phyloP scores from a whole-genome alignment of 2,113 vertebrate genomes.

The human region GRCh38 chr1:10303501-10304000 shows the following conservation, averaged over 20 bases:
- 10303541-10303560: constrained; percentile 96
- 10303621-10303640: constrained; percentile 92
- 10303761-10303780: constrained; percentile 91
- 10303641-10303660: constrained; percentile 98
- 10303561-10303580: constrained; percentile 98
- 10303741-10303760: constrained; percentile 98
- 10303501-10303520: constrained; percentile 97
- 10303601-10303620: constrained; percentile 87
- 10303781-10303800: constrained; percentile 75
- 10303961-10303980: constrained; percentile 95
- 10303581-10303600: constrained; percentile 96
- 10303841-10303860: constrained; percentile 68
- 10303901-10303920: constrained; percentile 88
- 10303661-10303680: constrained; percentile 98
- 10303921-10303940: constrained; percentile 88
- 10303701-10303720: constrained; percentile 98
- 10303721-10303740: constrained; percentile 97
- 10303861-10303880: constrained; percentile 76
- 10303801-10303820: constrained; percentile 68
- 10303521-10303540: constrained; percentile 98
- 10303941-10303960: constrained; percentile 97
- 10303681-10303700: constrained; percentile 99
- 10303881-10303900: constrained; percentile 85
- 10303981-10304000: constrained; percentile 97
- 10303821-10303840: constrained; percentile 39